Evolutionary conservation across 2,888 invertebrate species (phyloP).

Genomic region (Mythimna impura): DNA sequence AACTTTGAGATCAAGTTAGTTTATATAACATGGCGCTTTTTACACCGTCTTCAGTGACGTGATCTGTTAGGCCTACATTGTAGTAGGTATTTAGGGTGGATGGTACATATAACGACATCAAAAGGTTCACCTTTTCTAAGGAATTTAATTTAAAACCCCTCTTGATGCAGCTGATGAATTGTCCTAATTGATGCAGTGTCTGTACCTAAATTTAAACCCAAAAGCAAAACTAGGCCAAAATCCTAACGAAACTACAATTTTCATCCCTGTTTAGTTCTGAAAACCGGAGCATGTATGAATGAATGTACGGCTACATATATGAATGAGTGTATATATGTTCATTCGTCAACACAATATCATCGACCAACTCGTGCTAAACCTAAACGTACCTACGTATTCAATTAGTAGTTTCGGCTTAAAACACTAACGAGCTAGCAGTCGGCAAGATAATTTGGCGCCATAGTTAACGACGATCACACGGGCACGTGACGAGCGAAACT

Average conservation of each 20-base stretch:
- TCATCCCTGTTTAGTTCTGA: background rate
- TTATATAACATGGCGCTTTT: conserved; percentile 18
- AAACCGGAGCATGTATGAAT: background rate
- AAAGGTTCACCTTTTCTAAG: no score
- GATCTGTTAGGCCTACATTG: background rate
- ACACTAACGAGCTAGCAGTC: conserved; percentile 69
- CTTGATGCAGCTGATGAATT: no score
- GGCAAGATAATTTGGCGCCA: conserved; percentile 67
- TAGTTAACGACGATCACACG: conserved; percentile 61
- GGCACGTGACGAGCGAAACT: conserved; percentile 66
- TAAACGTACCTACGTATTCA: conserved; percentile 65
- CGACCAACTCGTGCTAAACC: conserved; percentile 45
- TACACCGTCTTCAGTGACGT: background rate
- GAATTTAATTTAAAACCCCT: no score
- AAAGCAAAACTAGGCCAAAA: background rate
- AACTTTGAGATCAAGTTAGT: conserved; percentile 20
- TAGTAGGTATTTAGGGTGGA: background rate
- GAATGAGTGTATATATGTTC: background rate
- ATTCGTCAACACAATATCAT: conserved; percentile 14
- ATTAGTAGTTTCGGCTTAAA: conserved; percentile 68
- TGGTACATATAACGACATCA: background rate
- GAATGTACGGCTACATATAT: background rate
- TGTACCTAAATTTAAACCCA: background rate
- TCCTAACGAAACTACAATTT: background rate
- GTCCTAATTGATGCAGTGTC: no score